Conservation (phyloP, 1,140 invertebrate genomes). For the Drosophila bocki region DNA sequence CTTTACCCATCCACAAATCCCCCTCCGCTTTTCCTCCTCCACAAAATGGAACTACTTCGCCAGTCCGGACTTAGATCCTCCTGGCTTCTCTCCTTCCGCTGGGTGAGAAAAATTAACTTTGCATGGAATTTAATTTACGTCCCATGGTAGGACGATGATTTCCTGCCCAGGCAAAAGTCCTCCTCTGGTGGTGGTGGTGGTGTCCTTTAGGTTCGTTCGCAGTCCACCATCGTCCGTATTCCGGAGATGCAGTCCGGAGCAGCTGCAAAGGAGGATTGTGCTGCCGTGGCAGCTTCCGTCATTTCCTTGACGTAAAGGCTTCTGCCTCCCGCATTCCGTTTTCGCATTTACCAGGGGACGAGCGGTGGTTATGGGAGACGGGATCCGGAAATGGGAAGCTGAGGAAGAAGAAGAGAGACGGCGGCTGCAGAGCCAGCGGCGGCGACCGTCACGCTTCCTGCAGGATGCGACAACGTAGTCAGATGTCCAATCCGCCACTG, state of each 20-base stretch:
- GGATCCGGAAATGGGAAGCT: constrained; percentile 29
- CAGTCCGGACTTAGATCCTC: constrained; percentile 35
- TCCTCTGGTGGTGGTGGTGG: neutral
- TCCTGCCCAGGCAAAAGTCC: constrained; percentile 70
- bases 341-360: constrained; percentile 25
- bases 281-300: constrained; percentile 74
- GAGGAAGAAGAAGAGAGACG: constrained; percentile 10
- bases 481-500: constrained; percentile 37
- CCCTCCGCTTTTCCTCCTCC: neutral
- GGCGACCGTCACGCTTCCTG: constrained; percentile 65
- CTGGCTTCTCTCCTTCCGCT: constrained; percentile 10
- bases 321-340: constrained; percentile 53
- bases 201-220: neutral
- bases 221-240: constrained; percentile 4
- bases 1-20: constrained; percentile 8
- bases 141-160: constrained; percentile 76
- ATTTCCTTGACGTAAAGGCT: constrained; percentile 78
- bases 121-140: constrained; percentile 85
- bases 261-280: constrained; percentile 41
- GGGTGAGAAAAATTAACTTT: constrained; percentile 74
- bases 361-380: neutral
- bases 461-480: constrained; percentile 74
- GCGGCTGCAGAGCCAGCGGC: constrained; percentile 47
- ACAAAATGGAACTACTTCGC: constrained; percentile 30
- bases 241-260: constrained; percentile 51